phyloP scores from a whole-genome alignment of 2,797 vertebrate genomes.

The Myripristis jacobus region DNA sequence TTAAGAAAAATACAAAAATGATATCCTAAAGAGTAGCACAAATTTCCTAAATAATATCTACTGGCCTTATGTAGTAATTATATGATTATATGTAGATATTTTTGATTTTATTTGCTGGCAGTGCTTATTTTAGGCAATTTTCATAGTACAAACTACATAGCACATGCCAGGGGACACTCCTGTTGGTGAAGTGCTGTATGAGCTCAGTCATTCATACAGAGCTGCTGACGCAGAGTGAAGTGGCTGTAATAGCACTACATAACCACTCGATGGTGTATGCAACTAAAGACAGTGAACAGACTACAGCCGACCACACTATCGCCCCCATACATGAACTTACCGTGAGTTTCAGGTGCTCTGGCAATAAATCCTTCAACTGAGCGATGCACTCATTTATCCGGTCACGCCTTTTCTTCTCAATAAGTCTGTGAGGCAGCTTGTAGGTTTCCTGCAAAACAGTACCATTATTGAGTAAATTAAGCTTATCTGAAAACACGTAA shows the following conservation, averaged over 20 bases:
- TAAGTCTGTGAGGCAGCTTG: slow-evolving; percentile 96
- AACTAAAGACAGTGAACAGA: slow-evolving; percentile 17
- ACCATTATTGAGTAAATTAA: slow-evolving; percentile 16
- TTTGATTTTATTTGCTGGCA: neutral
- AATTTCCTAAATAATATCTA: neutral
- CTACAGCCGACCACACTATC: neutral
- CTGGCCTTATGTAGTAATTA: too few species aligned
- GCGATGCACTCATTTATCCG: slow-evolving; percentile 99
- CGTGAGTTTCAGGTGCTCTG: slow-evolving; percentile 98
- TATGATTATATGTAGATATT: too few species aligned
- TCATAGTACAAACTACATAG: neutral
- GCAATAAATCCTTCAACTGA: slow-evolving; percentile 96
- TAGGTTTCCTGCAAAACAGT: slow-evolving; percentile 90
- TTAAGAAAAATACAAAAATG: neutral
- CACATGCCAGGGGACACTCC: neutral
- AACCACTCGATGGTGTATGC: slow-evolving; percentile 66
- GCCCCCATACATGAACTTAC: slow-evolving; percentile 80
- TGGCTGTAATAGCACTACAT: slow-evolving; percentile 33
- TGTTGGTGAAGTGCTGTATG: neutral
- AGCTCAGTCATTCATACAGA: neutral
- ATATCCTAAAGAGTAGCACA: neutral
- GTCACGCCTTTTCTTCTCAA: slow-evolving; percentile 99
- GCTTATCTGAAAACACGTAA: neutral
- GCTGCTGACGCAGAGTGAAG: slow-evolving; percentile 62
- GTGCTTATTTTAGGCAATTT: neutral